Base-by-base conservation (phyloP, 64 coral and sea anemone species). In the Actinia equina region DNA sequence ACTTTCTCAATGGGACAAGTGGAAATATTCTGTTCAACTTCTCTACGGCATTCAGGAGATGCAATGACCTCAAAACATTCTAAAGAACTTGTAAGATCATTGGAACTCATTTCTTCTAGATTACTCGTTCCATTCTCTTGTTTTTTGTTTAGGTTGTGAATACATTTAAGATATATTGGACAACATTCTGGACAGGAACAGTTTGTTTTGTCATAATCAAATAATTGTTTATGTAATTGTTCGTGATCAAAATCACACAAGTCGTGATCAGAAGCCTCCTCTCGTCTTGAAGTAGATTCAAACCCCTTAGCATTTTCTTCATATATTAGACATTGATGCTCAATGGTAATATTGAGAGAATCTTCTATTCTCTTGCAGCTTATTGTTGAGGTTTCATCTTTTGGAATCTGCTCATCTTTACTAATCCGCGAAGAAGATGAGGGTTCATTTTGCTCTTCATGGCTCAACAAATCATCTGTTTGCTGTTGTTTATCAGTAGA, bases 1-100 rank as follows among this genome's bases (percentile, higher is more conserved):
- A 56, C 12, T 17, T 60, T 85, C 15, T 85, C 83, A 44, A 61
- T 27, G 8, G 83, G 83, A 63, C 83, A 85, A 85, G 83, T 20
- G 11, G 18, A 13, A 18, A 85, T 85, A 7, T 25, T 54, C 59
- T 43, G 2, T 17, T 85, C 83, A 62, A 85, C 53, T 17, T 85
- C 80, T 15, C 23, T 55, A 18, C 53, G 53, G 41, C 23, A 85
- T 59, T 63, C 83, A 27, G 59, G 53, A 2, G 55, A 63, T 16
- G 83, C 52, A 30, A 92, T 41, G 43, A 92, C 79, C 20, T 87
- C 90, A 92, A 92, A 92, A 92, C 90, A 87, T 46, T 92, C 90
- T 46, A 92, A 71, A 37, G 90, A 92, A 27, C 84, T 85, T 13
- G 90, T 77, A 13, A 82, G 45, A 46, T 87, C 77, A 43, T 62